These are phyloP conservation scores for Eugnorisma glareosa DNA, from an alignment of 2,888 invertebrate genomes.

Conservation along the genomic window DNA sequence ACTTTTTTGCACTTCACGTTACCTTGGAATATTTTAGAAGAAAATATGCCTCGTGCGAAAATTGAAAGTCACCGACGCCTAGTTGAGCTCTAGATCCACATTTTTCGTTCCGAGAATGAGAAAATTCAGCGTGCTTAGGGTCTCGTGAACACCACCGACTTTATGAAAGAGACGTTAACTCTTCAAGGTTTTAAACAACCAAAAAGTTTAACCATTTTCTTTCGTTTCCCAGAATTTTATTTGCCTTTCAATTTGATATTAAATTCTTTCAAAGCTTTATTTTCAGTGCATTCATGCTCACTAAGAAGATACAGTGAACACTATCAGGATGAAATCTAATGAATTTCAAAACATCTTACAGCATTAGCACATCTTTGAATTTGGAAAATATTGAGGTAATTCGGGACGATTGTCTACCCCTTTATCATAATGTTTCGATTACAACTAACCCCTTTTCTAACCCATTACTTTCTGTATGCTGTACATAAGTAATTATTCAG, in stretches of 20 bases:
- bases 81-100: not conserved
- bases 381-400: not conserved
- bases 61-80: not conserved
- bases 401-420: not conserved
- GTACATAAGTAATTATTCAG: constrained; percentile 10
- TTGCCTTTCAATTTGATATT: not conserved
- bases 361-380: not conserved
- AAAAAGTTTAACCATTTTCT: constrained; percentile 22
- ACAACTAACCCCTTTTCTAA: not conserved
- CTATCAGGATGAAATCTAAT: not conserved
- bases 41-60: constrained; percentile 4
- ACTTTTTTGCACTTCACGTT: not conserved
- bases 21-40: constrained; percentile 1
- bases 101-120: not conserved
- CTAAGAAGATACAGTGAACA: not conserved
- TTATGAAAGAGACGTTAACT: constrained; percentile 8
- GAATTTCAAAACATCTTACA: not conserved
- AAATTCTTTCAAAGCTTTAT: not conserved
- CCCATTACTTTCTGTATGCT: not conserved
- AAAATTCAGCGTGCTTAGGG: not conserved
- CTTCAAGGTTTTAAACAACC: constrained; percentile 2
- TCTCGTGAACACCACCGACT: constrained; percentile 6
- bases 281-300: not conserved
- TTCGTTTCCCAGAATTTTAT: not conserved
- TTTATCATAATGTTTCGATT: not conserved